Evolutionary conservation across 2,113 vertebrate genomes (phyloP).

Genomic region (Girardinichthys multiradiatus): DNA sequence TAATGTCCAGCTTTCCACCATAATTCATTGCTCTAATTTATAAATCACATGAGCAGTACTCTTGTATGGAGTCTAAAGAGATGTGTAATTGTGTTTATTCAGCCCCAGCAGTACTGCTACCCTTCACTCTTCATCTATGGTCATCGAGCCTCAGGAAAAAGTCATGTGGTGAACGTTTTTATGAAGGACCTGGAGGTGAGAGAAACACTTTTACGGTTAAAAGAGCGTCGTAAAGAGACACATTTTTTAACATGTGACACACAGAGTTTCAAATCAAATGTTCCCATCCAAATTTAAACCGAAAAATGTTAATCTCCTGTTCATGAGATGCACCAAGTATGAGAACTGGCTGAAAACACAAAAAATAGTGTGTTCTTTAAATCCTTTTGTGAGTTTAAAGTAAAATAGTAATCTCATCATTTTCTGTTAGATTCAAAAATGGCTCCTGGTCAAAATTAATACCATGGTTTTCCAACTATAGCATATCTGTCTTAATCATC

Average conservation of each 20-base stretch:
- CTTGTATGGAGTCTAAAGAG: neutral
- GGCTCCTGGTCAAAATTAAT: too few relatives aligned
- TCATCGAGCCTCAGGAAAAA: constrained; percentile 93
- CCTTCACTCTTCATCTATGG: constrained; percentile 95
- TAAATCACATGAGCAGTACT: neutral
- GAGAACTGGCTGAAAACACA: too few relatives aligned
- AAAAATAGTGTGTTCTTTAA: too few relatives aligned
- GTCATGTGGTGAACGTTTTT: constrained; percentile 87
- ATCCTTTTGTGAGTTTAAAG: too few relatives aligned
- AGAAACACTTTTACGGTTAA: constrained; percentile 3
- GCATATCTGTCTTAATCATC: too few relatives aligned
- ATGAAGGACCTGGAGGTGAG: constrained; percentile 90
- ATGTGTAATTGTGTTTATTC: constrained; percentile 12
- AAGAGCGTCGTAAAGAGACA: neutral
- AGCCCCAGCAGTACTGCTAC: constrained; percentile 91
- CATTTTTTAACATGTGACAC: neutral
- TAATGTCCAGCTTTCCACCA: neutral
- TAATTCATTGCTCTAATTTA: neutral
- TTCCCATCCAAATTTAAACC: too few relatives aligned
- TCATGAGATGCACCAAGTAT: too few relatives aligned
- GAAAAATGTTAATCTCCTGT: too few relatives aligned
- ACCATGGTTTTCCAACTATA: too few relatives aligned
- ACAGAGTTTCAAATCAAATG: neutral
- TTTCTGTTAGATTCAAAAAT: too few relatives aligned
- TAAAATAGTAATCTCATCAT: too few relatives aligned